phyloP scores from a whole-genome alignment of 2,797 vertebrate genomes.

The Bufotes viridis region DNA sequence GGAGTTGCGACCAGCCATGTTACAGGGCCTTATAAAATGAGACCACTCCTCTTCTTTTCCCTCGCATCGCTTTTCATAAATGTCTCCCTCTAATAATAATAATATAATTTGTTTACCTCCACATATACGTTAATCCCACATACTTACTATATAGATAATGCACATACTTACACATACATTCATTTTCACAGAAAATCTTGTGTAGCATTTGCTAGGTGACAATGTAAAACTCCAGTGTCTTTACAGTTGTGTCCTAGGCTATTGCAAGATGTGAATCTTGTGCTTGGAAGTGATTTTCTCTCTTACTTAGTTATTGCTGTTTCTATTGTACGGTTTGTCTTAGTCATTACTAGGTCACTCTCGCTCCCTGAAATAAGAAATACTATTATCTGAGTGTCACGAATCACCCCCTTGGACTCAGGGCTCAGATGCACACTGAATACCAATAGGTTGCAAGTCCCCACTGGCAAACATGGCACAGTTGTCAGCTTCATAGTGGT shows the following conservation, averaged over 20 bases:
- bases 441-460: conserved; percentile 42
- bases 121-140: neutral
- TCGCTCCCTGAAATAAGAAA: conserved; percentile 10
- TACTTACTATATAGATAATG: neutral
- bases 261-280: neutral
- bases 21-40: too few species aligned
- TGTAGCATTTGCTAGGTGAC: neutral
- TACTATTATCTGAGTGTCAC: conserved; percentile 32
- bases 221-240: neutral
- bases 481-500: neutral
- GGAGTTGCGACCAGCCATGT: too few species aligned
- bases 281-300: neutral
- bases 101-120: too few species aligned
- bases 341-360: conserved; percentile 26
- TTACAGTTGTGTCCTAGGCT: neutral
- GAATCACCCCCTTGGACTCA: conserved; percentile 21
- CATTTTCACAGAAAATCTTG: neutral
- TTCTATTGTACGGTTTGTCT: conserved; percentile 5
- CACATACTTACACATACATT: neutral
- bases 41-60: too few species aligned
- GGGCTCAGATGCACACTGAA: conserved; percentile 28
- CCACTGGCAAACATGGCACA: neutral
- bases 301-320: conserved; percentile 10
- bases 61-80: too few species aligned
- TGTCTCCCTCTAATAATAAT: too few species aligned